Base-by-base conservation (phyloP, 2,797 vertebrate species). In the Columba guinea region DNA sequence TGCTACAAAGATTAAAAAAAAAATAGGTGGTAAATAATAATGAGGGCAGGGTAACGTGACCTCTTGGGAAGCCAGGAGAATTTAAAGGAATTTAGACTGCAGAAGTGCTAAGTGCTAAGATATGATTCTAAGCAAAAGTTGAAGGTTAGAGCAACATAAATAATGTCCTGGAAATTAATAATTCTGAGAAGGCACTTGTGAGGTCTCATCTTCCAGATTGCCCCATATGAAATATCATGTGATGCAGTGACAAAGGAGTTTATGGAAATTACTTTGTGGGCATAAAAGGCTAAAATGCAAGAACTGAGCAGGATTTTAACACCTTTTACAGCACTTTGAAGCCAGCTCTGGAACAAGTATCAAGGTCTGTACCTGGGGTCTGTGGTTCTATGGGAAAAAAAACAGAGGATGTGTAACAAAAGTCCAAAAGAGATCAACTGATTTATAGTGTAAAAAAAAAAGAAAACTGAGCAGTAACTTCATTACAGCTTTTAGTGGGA, bases 181-280 rank as follows among this genome's bases (percentile, higher is more conserved):
- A 74, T 80, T 91, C 58, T 26, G 15, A 56, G 44, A 67, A 55
- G 30, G 26, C 10, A 10, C 27, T 65, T 46, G 21, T 7, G 14
- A 10, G 9, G 11, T 34, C 37, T 86, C 9, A 0, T 79, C 32
- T 39, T 76, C n/a, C n/a, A 62, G 15, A 12, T 48, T 88, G 13
- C 20, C 59, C 39, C 1, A 0, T 32, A 34, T 20, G 41, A 87
- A 94, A 28, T 4, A 48, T 34, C 34, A 20, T 2, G 1, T 0
- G 5, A 39, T 70, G 37, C 35, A 75, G 22, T 85, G 53, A 32
- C 26, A 90, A 59, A 69, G 22, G 20, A 64, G 6, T 80, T 89
- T 3, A 77, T 39, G 22, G 56, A 89, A 89, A 68, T 49, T 0
- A 0, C 11, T 85, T 67, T 89, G 35, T 71, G 71, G n/a, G 10